Evolutionary conservation across 2,797 vertebrate species (phyloP).

Genomic region (Enteromius mattozi): DNA sequence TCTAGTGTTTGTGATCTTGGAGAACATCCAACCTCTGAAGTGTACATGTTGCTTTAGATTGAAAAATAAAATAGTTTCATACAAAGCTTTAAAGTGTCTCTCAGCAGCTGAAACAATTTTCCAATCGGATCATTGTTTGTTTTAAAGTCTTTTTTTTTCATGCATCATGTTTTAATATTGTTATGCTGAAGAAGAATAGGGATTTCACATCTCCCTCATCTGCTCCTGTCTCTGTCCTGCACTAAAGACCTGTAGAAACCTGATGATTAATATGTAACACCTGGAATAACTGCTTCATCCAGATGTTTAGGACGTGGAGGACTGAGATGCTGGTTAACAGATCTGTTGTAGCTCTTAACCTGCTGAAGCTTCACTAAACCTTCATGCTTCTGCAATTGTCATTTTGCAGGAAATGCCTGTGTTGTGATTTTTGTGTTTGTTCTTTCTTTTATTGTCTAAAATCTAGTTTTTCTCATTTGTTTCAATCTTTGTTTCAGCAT

Average conservation of each 20-base stretch:
- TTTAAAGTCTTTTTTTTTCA: background rate
- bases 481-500: background rate
- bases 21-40: background rate
- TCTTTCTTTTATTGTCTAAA: conserved; percentile 68
- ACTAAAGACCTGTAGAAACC: conserved; percentile 42
- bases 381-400: background rate
- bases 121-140: background rate
- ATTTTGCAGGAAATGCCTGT: background rate
- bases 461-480: conserved; percentile 67
- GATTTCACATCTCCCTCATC: conserved; percentile 27
- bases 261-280: conserved; percentile 49
- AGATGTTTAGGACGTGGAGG: conserved; percentile 83
- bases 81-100: background rate
- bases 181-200: background rate
- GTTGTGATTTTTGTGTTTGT: background rate
- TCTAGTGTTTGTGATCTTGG: background rate
- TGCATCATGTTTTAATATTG: background rate
- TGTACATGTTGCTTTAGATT: background rate
- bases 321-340: conserved; percentile 81
- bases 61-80: background rate
- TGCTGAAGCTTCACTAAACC: conserved; percentile 80
- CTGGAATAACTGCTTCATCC: conserved; percentile 36
- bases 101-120: background rate
- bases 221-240: conserved; percentile 47
- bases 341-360: conserved; percentile 75